Evolutionary conservation across 2,888 invertebrate genomes (phyloP), one percentile per base, ranked within the genome.

Genomic region (Strigamia maritima): DNA sequence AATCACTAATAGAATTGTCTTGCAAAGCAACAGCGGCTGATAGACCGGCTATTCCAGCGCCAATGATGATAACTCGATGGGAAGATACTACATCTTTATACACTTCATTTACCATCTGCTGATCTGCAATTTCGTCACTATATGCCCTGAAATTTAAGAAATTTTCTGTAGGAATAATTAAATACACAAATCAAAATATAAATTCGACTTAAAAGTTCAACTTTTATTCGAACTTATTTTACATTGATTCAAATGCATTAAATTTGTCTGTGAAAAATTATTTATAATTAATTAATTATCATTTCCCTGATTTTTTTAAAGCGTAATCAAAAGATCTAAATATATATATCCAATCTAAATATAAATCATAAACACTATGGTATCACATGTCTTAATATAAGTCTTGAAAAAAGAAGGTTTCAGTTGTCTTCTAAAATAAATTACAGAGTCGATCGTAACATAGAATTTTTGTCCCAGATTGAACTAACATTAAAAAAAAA

Each of bases 1-100:
- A 80, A 75, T 83, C 79, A 10, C 78, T 77, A 40, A 83, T 81
- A 10, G 82, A 83, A 40, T 79, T 38, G 54, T 81, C 75, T 16
- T 81, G 79, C 2, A 84, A 79, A 8, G 79, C 81, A 8, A 80
- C 76, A 35, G 82, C 82, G 31, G 83, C 83, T 6, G 82, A 80
- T 19, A 84, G 75, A 12, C 84, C 84, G 24, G 84, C 82, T 44
- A 83, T 82, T 26, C 84, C 84, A 40, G 84, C 84, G 16, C 84
- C 84, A 78, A 84, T 81, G 31, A 84, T 82, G 31, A 83, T 81
- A 54, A 82, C 81, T 26, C 79, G 26, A 31, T 54, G 79, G 10
- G 70, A 22, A 6, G 54, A 60, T 7, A 76, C 44, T 35, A 76
- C n/a, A 60, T 26, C 75, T 79, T 77, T 35, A 19, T 54, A 76